These are phyloP conservation scores for Cranoglanis bouderius DNA, from an alignment of 2,113 vertebrate genomes.

Conservation along the genomic window DNA sequence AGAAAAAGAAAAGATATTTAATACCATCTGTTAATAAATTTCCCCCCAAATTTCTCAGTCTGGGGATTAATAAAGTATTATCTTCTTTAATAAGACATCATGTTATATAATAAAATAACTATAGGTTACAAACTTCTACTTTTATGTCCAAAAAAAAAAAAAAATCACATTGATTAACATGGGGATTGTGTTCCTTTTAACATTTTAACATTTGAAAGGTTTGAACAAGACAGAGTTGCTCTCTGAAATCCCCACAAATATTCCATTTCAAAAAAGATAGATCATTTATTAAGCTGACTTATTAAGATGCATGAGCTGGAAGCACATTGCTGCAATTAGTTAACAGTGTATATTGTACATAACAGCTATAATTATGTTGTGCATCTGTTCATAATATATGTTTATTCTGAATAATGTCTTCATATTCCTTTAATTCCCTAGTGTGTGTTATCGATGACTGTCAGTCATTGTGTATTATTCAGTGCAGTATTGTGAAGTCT, in stretches of 20 bases:
- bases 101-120: too few relatives aligned
- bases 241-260: neutral
- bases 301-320: slow-evolving; percentile 24
- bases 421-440: neutral
- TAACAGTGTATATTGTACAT: slow-evolving; percentile 30
- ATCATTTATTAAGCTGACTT: slow-evolving; percentile 11
- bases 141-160: neutral
- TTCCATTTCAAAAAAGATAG: neutral
- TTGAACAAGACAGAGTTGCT: neutral
- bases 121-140: neutral
- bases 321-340: slow-evolving; percentile 20
- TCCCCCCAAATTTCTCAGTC: too few relatives aligned
- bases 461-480: neutral
- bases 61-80: too few relatives aligned
- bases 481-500: neutral
- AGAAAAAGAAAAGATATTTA: too few relatives aligned
- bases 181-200: neutral
- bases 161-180: neutral
- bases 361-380: slow-evolving; percentile 42
- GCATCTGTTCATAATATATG: neutral
- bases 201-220: neutral
- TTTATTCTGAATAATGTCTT: neutral
- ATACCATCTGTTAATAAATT: neutral
- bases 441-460: neutral
- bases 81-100: too few relatives aligned